Percentiles rank a stretch among this genome's conserved stretches.
Evolutionary conservation across 1,140 invertebrate genomes (phyloP).

Genomic region (Lepidurus couesii): DNA sequence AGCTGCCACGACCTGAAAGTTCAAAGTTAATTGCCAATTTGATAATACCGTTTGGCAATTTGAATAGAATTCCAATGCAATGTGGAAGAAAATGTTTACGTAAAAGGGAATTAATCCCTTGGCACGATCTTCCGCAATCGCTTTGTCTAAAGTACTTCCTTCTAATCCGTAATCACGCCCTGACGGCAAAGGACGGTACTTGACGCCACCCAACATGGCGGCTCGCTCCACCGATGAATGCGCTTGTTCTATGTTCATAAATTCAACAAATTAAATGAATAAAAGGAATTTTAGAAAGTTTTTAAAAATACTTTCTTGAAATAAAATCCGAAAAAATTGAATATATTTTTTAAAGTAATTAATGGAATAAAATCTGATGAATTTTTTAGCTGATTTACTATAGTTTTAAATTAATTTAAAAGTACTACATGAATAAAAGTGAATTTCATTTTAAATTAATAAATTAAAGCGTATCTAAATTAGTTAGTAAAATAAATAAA

Average conservation of each 20-base stretch:
- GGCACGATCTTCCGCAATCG: slow-evolving; percentile 72
- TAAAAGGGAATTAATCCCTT: slow-evolving; percentile 84
- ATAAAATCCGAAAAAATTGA: slow-evolving; percentile 27
- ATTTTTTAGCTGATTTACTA: not conserved
- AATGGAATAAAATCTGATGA: slow-evolving; percentile 5
- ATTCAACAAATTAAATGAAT: not conserved
- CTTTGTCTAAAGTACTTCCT: slow-evolving; percentile 71
- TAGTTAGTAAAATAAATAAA: too few species aligned
- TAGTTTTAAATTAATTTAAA: too few species aligned
- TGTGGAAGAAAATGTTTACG: slow-evolving; percentile 50
- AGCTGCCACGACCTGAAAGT: slow-evolving; percentile 69
- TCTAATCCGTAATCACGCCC: slow-evolving; percentile 72
- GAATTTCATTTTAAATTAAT: too few species aligned
- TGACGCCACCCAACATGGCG: slow-evolving; percentile 79
- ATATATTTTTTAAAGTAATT: too few species aligned
- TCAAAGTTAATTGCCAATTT: slow-evolving; percentile 39
- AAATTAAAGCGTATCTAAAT: too few species aligned
- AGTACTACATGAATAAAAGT: too few species aligned
- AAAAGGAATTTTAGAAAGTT: not conserved
- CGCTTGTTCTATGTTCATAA: slow-evolving; percentile 61
- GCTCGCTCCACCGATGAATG: slow-evolving; percentile 93
- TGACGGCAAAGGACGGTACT: slow-evolving; percentile 68
- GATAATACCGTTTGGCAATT: slow-evolving; percentile 29
- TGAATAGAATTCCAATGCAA: not conserved
- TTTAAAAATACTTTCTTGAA: too few species aligned